Evolutionary conservation across 2,888 invertebrate species (phyloP), one percentile per base, ranked within the genome.

Genomic region (Entomobrya proxima): DNA sequence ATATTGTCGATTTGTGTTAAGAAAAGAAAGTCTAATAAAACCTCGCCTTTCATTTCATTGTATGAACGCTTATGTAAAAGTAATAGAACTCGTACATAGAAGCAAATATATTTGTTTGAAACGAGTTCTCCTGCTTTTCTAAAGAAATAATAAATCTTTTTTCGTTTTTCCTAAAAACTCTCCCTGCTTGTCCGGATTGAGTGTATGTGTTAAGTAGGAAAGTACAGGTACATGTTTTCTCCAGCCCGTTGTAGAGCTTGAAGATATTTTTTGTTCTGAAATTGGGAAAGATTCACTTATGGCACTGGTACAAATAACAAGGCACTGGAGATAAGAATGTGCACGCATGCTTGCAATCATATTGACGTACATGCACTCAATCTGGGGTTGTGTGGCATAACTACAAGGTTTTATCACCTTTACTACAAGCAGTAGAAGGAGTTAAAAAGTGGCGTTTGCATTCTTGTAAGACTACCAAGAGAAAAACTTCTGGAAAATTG

Each of bases 371-470:
- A n/a, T n/a, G n/a, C n/a, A n/a, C n/a, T n/a, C n/a, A n/a, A n/a
- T n/a, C n/a, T n/a, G n/a, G n/a, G n/a, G n/a, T n/a, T n/a, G n/a
- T n/a, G n/a, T n/a, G n/a, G n/a, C 58, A 30, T 13, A 58, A 4
- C 15, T 58, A 30, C 13, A 58, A 27, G 30, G 6, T 52, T 67
- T 37, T 30, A 44, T 74, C 44, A 5, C 24, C 40, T 77, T 35
- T 77, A 30, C 30, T 27, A 27, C 58, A 30, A 9, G 11, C 21
- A 21, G 1, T 11, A 58, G 3, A 1, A 18, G n/a, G 77, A 79
- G 58, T 82, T 82, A 74, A 82, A 64, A 82, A 44, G 61, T 27
- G 64, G 74, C 47, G 81, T 61, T 82, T 75, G 81, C 30, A 74
- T 82, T 82, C 72, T 69, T 72, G 74, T 64, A 61, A 35, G 44